Percentiles rank a stretch among this genome's conserved stretches.
These are phyloP conservation scores for Petrosia ficiformis DNA, from an alignment of 37 sponge, comb jelly and placozoan species.

Conservation along the genomic window DNA sequence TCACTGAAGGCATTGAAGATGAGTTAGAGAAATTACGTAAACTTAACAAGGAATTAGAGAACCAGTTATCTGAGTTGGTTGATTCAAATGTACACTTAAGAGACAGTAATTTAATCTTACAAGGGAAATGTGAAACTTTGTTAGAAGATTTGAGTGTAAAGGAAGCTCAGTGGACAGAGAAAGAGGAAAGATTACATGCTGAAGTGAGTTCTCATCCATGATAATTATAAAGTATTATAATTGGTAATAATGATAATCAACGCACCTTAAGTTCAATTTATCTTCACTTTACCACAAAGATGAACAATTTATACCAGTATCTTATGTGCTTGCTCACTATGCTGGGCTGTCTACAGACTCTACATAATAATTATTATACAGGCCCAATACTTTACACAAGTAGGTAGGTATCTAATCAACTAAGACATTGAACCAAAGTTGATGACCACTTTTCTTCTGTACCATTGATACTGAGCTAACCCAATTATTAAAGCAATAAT, in stretches of 20 bases:
- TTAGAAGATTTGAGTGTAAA: slow-evolving; percentile 48
- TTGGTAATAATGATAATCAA: not conserved
- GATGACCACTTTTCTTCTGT: no score
- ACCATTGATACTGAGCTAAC: no score
- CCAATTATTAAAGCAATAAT: no score
- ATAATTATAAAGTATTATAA: no score
- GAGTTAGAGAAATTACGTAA: slow-evolving; percentile 20
- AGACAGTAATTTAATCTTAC: slow-evolving; percentile 28
- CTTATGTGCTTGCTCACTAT: no score
- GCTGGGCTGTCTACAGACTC: no score
- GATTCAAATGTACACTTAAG: slow-evolving; percentile 28
- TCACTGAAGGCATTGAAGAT: no score
- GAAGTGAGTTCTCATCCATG: slow-evolving; percentile 23
- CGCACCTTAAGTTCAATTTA: not conserved
- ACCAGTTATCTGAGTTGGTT: slow-evolving; percentile 30
- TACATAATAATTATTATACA: no score
- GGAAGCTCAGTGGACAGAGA: slow-evolving; percentile 64
- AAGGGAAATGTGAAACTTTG: slow-evolving; percentile 45
- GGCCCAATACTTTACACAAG: no score
- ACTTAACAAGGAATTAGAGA: slow-evolving; percentile 30
- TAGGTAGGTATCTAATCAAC: no score
- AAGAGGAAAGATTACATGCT: slow-evolving; percentile 36
- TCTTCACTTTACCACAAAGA: not conserved
- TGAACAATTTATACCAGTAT: no score
- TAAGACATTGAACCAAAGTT: no score